A percentile compares a stretch with the other conserved stretches of the same genome.
Conservation (phyloP, 2,113 vertebrate species). For the Coptodon rendalli region DNA sequence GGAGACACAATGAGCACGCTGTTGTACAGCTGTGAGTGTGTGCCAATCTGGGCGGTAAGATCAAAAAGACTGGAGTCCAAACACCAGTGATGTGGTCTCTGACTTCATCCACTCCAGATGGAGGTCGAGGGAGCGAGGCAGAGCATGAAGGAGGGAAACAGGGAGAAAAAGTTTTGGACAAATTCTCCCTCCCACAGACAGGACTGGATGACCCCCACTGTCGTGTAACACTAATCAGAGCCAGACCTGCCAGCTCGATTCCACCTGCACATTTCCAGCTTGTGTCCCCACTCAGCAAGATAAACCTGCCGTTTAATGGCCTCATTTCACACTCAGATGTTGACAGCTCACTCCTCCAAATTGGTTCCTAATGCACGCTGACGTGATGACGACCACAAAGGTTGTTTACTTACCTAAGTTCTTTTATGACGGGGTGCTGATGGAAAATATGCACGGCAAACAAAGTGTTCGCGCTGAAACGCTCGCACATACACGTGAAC, state of each 20-base stretch:
- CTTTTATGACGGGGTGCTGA: neutral
- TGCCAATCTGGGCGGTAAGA: conserved; percentile 80
- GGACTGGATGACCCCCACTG: conserved; percentile 69
- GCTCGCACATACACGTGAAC: neutral
- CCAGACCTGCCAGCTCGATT: conserved; percentile 63
- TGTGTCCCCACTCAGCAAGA: conserved; percentile 51
- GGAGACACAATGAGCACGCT: conserved; percentile 53
- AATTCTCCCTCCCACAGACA: conserved; percentile 70
- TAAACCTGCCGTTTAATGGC: conserved; percentile 67
- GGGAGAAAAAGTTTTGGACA: conserved; percentile 24
- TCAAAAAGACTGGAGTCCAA: conserved; percentile 83
- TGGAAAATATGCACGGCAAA: conserved; percentile 15
- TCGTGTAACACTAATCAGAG: conserved; percentile 80
- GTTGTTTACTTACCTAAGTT: conserved; percentile 9
- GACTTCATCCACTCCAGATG: conserved; percentile 94
- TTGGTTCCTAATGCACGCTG: neutral
- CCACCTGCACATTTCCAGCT: conserved; percentile 59
- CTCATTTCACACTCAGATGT: conserved; percentile 63
- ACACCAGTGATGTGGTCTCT: conserved; percentile 88
- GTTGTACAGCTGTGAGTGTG: conserved; percentile 76
- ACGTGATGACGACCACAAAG: neutral
- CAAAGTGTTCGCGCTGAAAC: neutral
- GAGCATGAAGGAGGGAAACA: neutral
- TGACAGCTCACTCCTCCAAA: conserved; percentile 8
- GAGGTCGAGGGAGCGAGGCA: conserved; percentile 25